Percentiles rank a stretch among this genome's conserved stretches.
Evolutionary conservation across 2,888 invertebrate genomes (phyloP).

Genomic region (Crepidodera aurea): DNA sequence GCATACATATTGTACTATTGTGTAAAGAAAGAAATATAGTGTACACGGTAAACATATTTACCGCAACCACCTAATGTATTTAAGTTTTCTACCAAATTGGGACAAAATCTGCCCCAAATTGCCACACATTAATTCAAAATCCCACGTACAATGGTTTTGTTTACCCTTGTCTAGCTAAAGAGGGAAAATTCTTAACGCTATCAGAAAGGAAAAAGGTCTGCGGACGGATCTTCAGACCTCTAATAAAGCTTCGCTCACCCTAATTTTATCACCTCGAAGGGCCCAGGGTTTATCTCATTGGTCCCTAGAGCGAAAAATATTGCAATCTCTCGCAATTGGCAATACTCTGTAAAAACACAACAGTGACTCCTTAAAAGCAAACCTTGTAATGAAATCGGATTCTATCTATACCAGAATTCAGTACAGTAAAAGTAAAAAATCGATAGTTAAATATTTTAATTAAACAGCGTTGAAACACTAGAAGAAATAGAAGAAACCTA

Average conservation of each 20-base stretch:
- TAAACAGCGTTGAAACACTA: too few species aligned
- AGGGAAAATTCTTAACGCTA: conserved; percentile 28
- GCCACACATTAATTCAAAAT: conserved; percentile 23
- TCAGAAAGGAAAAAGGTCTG: conserved; percentile 27
- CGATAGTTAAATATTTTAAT: too few species aligned
- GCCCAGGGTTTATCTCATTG: conserved; percentile 25
- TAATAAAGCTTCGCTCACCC: conserved; percentile 25
- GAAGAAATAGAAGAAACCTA: too few species aligned
- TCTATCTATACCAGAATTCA: too few species aligned
- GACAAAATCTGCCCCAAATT: conserved; percentile 13
- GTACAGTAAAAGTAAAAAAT: too few species aligned
- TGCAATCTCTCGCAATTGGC: conserved; percentile 16
- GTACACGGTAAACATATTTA: too few species aligned
- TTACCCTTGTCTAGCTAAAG: conserved; percentile 28
- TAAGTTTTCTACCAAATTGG: conserved; percentile 10
- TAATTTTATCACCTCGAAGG: conserved; percentile 27
- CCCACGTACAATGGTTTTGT: conserved; percentile 28
- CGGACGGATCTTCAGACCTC: conserved; percentile 23
- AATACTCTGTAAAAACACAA: conserved; percentile 18
- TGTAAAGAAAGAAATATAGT: too few species aligned
- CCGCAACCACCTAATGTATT: neutral
- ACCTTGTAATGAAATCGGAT: too few species aligned
- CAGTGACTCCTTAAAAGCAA: conserved; percentile 3
- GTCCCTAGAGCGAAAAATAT: conserved; percentile 22
- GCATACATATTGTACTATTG: too few species aligned